A percentile compares a stretch with the other conserved stretches of the same genome.
These are phyloP conservation scores for Limnothrissa miodon DNA, from an alignment of 2,113 vertebrate genomes.

Conservation along the genomic window DNA sequence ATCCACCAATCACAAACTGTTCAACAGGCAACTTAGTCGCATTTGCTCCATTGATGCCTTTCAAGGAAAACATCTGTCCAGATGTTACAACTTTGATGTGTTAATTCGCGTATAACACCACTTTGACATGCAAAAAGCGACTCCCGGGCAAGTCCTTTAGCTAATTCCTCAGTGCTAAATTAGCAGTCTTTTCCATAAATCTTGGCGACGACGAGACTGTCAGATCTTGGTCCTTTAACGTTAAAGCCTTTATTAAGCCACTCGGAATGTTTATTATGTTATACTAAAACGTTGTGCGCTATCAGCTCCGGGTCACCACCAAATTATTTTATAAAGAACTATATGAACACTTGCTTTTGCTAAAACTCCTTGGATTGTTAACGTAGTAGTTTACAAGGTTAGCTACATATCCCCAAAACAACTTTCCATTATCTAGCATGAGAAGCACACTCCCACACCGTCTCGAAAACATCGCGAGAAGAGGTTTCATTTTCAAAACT, in stretches of 20 bases:
- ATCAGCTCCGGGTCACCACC: not conserved
- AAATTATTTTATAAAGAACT: not conserved
- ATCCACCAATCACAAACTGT: not conserved
- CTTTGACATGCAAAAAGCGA: not conserved
- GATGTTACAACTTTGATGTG: not conserved
- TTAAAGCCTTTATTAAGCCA: not conserved
- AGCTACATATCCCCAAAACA: not conserved
- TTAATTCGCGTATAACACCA: not conserved
- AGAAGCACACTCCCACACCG: conserved; percentile 7
- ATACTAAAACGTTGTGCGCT: not conserved
- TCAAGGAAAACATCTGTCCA: conserved; percentile 1
- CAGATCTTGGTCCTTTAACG: not conserved
- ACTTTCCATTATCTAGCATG: conserved; percentile 16
- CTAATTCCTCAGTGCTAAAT: conserved; percentile 17
- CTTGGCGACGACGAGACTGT: conserved; percentile 18
- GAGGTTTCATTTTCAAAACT: conserved; percentile 1
- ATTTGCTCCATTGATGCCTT: not conserved
- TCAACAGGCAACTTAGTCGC: not conserved
- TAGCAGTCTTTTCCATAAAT: conserved; percentile 19
- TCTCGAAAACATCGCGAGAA: conserved; percentile 13
- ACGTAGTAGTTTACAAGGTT: conserved; percentile 1
- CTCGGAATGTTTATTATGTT: not conserved
- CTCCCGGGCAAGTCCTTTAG: not conserved
- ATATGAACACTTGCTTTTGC: not conserved
- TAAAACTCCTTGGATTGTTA: not conserved